Percentiles rank a stretch among this genome's conserved stretches.
phyloP scores from a whole-genome alignment of 2,113 vertebrate species.

The Acanthisitta chloris region DNA sequence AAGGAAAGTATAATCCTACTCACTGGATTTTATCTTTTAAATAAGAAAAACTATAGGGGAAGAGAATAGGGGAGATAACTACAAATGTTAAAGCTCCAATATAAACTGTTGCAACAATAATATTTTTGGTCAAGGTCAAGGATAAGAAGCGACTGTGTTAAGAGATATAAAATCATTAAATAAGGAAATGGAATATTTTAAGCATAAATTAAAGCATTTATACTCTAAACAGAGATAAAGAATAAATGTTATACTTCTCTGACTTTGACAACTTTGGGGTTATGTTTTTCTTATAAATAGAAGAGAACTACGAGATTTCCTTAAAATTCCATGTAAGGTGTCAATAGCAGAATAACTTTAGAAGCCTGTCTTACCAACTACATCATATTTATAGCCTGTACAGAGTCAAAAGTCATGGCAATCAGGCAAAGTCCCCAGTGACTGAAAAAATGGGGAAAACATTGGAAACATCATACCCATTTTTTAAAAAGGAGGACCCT shows the following conservation, averaged over 20 bases:
- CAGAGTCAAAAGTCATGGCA: background rate
- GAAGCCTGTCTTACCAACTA: background rate
- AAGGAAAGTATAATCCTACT: background rate
- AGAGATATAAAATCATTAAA: background rate
- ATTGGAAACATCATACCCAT: background rate
- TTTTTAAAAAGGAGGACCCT: background rate
- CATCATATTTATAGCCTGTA: background rate
- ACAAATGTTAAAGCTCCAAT: background rate
- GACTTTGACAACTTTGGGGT: background rate
- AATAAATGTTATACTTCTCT: background rate
- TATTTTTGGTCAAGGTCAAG: background rate
- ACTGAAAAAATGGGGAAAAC: background rate
- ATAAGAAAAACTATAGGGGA: background rate
- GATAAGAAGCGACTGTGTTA: background rate
- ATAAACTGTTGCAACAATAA: background rate
- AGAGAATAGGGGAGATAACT: background rate
- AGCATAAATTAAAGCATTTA: background rate
- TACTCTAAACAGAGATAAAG: background rate
- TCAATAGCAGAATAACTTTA: background rate
- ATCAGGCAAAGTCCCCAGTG: background rate
- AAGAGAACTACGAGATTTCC: background rate
- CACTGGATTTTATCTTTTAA: background rate
- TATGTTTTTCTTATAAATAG: background rate
- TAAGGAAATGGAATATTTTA: background rate
- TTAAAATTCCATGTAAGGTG: background rate